Evolutionary conservation across 2,113 vertebrate species (phyloP).

Genomic region (Cettia cetti): DNA sequence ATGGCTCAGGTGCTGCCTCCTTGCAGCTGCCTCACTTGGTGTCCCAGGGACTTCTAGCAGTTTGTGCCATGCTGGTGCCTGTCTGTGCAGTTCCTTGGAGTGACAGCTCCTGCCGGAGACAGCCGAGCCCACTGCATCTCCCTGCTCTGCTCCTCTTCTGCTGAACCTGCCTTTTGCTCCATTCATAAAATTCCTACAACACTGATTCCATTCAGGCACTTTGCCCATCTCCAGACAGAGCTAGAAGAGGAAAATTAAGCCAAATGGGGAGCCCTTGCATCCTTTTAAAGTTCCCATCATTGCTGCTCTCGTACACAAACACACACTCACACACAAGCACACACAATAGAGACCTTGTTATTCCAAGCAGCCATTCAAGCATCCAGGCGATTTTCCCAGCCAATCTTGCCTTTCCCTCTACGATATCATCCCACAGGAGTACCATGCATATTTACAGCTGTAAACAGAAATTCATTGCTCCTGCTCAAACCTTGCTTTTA

Average conservation of each 20-base stretch:
- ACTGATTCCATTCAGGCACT: background rate
- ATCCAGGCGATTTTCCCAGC: background rate
- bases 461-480: background rate
- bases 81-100: background rate
- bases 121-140: background rate
- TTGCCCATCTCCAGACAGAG: background rate
- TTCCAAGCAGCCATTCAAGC: constrained; percentile 8
- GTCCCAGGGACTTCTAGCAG: background rate
- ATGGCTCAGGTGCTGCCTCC: background rate
- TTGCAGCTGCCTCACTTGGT: background rate
- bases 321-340: background rate
- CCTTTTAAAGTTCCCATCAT: background rate
- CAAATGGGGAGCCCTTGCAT: background rate
- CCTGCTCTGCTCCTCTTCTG: background rate
- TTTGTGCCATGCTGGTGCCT: background rate
- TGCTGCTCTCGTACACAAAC: background rate
- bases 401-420: background rate
- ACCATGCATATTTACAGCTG: background rate
- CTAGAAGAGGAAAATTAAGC: background rate
- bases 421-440: background rate
- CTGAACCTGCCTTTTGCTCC: background rate
- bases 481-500: constrained; percentile 62
- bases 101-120: background rate
- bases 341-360: background rate
- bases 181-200: constrained; percentile 27